Percentiles rank a stretch among this genome's conserved stretches.
These are phyloP conservation scores for Sisor rabdophorus DNA, from an alignment of 2,113 vertebrate genomes.

Conservation along the genomic window DNA sequence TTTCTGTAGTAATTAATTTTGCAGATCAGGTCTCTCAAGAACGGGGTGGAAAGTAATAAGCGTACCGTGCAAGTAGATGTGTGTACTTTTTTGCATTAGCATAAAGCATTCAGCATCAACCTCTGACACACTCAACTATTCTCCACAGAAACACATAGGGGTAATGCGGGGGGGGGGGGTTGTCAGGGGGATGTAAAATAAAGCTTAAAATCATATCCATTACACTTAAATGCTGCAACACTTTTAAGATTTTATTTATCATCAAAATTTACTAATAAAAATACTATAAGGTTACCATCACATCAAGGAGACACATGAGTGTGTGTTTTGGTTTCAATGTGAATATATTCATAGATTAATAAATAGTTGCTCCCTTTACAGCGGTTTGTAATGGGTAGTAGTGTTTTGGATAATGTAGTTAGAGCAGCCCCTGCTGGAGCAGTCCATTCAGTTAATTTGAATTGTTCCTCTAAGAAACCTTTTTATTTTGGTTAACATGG, in stretches of 20 bases:
- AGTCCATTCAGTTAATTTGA: background rate
- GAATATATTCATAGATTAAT: constrained; percentile 34
- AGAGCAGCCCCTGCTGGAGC: constrained; percentile 65
- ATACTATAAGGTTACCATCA: constrained; percentile 33
- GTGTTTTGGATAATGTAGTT: constrained; percentile 45
- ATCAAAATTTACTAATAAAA: too few species aligned
- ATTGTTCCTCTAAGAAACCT: background rate
- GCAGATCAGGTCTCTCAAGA: constrained; percentile 4
- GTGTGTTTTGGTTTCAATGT: constrained; percentile 40
- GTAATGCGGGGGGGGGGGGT: background rate
- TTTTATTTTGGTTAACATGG: background rate
- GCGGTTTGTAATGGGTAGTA: constrained; percentile 5
- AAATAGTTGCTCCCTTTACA: constrained; percentile 26
- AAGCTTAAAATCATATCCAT: background rate
- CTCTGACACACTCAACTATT: background rate
- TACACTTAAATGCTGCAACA: background rate
- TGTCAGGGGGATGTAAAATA: background rate
- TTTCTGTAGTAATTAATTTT: constrained; percentile 23
- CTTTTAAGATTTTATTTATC: too few species aligned
- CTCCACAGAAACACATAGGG: background rate
- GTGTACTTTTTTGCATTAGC: background rate
- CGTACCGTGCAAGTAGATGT: background rate
- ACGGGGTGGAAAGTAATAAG: background rate
- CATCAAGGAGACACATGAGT: constrained; percentile 26
- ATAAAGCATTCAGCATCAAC: constrained; percentile 3